A percentile compares a stretch with the other conserved stretches of the same genome.
These are phyloP conservation scores for Prorops nasuta DNA, from an alignment of 1,140 invertebrate genomes.

Conservation along the genomic window DNA sequence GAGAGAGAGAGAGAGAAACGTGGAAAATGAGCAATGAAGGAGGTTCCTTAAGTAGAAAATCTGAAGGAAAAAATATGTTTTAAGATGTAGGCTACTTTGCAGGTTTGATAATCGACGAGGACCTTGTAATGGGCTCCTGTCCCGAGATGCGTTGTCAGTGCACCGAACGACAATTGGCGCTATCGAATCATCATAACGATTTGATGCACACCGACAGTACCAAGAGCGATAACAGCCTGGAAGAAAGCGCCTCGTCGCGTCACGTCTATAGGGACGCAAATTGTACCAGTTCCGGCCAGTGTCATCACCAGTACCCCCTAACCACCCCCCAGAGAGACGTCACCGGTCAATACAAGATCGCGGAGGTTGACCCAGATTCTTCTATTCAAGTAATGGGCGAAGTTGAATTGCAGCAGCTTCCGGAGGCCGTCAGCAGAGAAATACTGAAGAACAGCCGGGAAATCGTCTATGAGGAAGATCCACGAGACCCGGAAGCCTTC, in stretches of 20 bases:
- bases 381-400: slow-evolving; percentile 36
- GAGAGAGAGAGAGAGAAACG: no score
- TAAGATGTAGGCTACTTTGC: slow-evolving; percentile 25
- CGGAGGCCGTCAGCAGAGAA: slow-evolving; percentile 36
- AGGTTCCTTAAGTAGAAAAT: no score
- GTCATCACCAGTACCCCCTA: slow-evolving; percentile 9
- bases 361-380: slow-evolving; percentile 28
- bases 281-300: slow-evolving; percentile 3
- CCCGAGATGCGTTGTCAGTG: slow-evolving; percentile 11
- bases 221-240: slow-evolving; percentile 31
- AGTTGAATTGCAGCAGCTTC: slow-evolving; percentile 29
- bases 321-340: slow-evolving; percentile 5
- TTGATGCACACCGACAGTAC: slow-evolving; percentile 25
- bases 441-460: slow-evolving; percentile 38
- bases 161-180: neutral
- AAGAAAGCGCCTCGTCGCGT: slow-evolving; percentile 20
- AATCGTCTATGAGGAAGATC: slow-evolving; percentile 32
- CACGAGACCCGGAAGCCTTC: slow-evolving; percentile 7
- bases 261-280: slow-evolving; percentile 17
- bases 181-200: neutral
- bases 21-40: no score
- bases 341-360: slow-evolving; percentile 20
- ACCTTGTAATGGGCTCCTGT: slow-evolving; percentile 18
- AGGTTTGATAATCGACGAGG: slow-evolving; percentile 38
- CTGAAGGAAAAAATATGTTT: neutral